Evolutionary conservation across 1,140 invertebrate genomes (phyloP).

Genomic region (Capitella teleta): DNA sequence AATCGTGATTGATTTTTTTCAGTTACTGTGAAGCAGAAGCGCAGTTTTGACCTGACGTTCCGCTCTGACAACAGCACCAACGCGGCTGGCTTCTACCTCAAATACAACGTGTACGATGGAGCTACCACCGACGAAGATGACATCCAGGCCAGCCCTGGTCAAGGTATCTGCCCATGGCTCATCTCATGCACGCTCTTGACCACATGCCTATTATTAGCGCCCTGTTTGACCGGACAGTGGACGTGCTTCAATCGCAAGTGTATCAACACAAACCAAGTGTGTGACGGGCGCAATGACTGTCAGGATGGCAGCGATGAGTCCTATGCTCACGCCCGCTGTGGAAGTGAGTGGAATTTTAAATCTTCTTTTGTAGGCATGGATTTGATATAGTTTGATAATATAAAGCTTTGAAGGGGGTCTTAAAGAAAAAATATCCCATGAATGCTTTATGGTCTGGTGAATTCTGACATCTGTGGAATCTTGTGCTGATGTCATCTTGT

Average conservation of each 20-base stretch:
- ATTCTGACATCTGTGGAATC: too few species aligned
- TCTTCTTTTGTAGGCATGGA: too few species aligned
- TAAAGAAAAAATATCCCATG: too few species aligned
- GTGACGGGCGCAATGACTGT: conserved; percentile 59
- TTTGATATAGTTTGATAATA: too few species aligned
- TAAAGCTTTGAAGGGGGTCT: too few species aligned
- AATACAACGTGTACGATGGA: conserved; percentile 3
- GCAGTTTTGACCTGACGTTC: conserved; percentile 7
- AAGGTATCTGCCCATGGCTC: not conserved
- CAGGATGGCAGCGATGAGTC: conserved; percentile 56
- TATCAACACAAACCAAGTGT: conserved; percentile 53
- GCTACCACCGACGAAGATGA: not conserved
- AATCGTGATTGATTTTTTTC: too few species aligned
- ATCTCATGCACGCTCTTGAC: not conserved
- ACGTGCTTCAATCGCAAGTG: conserved; percentile 55
- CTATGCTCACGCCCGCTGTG: conserved; percentile 11
- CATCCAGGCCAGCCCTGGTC: not conserved
- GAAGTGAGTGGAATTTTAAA: too few species aligned
- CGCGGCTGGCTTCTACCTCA: conserved; percentile 5
- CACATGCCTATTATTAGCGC: not conserved
- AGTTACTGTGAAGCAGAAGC: conserved; percentile 6
- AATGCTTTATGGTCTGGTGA: too few species aligned
- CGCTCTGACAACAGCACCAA: conserved; percentile 8
- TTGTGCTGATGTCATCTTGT: too few species aligned
- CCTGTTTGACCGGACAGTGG: conserved; percentile 7